Evolutionary conservation across 2,888 invertebrate species (phyloP).

Genomic region (Nematopogon swammerdamellus): DNA sequence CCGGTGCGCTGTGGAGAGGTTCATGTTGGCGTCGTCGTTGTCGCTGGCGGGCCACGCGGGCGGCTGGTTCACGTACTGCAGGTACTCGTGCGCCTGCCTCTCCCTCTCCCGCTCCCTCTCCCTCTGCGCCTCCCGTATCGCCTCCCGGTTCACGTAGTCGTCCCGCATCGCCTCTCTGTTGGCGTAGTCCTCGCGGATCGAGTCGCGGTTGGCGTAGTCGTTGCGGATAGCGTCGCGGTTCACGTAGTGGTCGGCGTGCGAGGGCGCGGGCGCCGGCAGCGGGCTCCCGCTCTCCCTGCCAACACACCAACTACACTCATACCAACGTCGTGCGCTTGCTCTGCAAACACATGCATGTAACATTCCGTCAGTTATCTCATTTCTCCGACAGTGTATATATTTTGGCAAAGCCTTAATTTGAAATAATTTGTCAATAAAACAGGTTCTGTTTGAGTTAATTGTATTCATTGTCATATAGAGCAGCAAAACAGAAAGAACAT

Average conservation of each 20-base stretch:
- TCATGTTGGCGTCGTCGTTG: constrained; percentile 40
- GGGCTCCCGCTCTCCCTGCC: constrained; percentile 51
- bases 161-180: constrained; percentile 42
- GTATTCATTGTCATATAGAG: no score
- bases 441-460: no score
- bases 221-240: constrained; percentile 40
- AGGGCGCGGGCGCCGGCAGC: constrained; percentile 22
- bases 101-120: constrained; percentile 29
- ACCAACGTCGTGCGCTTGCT: constrained; percentile 37
- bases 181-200: constrained; percentile 35
- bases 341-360: constrained; percentile 21
- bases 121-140: constrained; percentile 46
- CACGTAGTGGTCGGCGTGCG: constrained; percentile 41
- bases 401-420: no score
- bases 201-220: constrained; percentile 49
- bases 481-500: no score
- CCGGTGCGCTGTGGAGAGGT: constrained; percentile 27
- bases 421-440: no score
- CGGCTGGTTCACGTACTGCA: constrained; percentile 51
- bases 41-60: constrained; percentile 32
- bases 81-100: constrained; percentile 34
- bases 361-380: no score
- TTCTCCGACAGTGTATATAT: no score
- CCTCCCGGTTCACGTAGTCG: constrained; percentile 50
- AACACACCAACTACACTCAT: constrained; percentile 50